Conservation (phyloP, 2,797 vertebrate species). For the Morus bassanus region DNA sequence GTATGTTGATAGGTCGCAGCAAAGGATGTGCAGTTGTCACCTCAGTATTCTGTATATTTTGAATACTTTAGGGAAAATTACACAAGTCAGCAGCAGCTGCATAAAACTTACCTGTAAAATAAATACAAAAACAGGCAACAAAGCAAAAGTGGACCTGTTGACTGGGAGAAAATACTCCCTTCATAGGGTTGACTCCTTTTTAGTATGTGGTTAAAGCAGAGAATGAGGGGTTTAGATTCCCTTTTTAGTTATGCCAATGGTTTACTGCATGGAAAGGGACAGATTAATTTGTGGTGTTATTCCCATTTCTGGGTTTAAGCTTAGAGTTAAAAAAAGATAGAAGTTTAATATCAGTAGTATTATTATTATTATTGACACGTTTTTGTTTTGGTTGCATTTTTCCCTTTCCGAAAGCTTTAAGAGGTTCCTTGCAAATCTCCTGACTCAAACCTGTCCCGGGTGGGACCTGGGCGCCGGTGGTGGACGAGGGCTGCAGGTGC, state of each 20-base stretch:
- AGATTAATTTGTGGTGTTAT: not conserved
- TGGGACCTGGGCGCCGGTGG: accelerated
- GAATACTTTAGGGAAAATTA: not conserved
- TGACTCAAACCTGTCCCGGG: accelerated
- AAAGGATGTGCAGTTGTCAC: not conserved
- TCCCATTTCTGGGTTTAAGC: not conserved
- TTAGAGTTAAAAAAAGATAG: not conserved
- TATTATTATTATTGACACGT: accelerated
- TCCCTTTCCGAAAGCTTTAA: not conserved
- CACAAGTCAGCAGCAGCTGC: not conserved
- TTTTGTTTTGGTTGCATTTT: not conserved
- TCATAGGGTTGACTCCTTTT: not conserved
- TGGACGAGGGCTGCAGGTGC: not conserved
- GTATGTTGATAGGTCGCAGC: not conserved
- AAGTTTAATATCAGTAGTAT: not conserved
- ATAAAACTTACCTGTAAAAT: not conserved
- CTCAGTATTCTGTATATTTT: not conserved
- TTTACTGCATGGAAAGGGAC: not conserved
- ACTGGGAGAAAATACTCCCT: not conserved
- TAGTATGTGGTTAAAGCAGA: not conserved
- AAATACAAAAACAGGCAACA: not conserved
- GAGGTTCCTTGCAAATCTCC: not conserved
- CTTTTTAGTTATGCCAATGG: not conserved
- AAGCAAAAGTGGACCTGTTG: not conserved
- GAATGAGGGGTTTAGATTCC: not conserved